Evolutionary conservation across 2,888 invertebrate genomes (phyloP).

Genomic region (Phalera bucephala): DNA sequence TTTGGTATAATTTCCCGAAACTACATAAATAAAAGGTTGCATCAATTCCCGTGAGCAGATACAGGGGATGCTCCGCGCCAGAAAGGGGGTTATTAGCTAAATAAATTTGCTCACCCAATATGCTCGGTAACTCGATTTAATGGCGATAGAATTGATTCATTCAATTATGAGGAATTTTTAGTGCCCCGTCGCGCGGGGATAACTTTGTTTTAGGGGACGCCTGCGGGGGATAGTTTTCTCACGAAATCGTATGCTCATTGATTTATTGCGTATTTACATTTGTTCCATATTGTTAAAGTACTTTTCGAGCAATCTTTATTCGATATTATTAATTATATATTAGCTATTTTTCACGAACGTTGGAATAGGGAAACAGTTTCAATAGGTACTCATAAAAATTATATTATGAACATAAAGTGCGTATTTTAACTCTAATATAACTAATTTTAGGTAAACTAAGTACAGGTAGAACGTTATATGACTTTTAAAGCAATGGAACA

Average conservation of each 20-base stretch:
- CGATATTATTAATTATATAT: too few relatives aligned
- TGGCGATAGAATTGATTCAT: conserved; percentile 83
- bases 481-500: too few relatives aligned
- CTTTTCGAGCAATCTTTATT: background rate
- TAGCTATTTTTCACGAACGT: too few relatives aligned
- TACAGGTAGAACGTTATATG: too few relatives aligned
- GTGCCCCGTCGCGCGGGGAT: conserved; percentile 72
- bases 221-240: conserved; percentile 69
- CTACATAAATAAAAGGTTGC: background rate
- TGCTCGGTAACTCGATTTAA: conserved; percentile 83
- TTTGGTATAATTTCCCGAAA: too few relatives aligned
- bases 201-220: conserved; percentile 76
- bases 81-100: conserved; percentile 76
- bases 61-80: conserved; percentile 58
- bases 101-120: conserved; percentile 82
- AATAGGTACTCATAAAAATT: too few relatives aligned
- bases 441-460: background rate
- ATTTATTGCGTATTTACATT: conserved; percentile 48
- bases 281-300: conserved; percentile 12
- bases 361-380: too few relatives aligned
- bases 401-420: too few relatives aligned
- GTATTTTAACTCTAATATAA: too few relatives aligned
- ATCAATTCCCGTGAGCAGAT: conserved; percentile 15
- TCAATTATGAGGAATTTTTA: conserved; percentile 83
- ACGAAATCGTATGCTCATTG: conserved; percentile 63